Evolutionary conservation across 1,140 invertebrate species (phyloP).

Genomic region (Zeugodacus cucurbitae): DNA sequence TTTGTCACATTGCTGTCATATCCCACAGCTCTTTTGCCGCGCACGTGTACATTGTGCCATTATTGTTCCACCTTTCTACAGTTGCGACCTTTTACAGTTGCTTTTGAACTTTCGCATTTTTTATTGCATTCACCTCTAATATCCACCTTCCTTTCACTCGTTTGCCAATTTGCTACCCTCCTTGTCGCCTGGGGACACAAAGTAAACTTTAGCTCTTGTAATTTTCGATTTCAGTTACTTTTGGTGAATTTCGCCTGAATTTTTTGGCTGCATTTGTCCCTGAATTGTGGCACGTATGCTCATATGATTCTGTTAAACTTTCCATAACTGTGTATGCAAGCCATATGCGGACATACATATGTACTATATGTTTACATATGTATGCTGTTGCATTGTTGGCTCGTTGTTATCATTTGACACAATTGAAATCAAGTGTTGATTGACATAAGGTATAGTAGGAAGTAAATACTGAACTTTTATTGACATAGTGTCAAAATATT

Average conservation of each 20-base stretch:
- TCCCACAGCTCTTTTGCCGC: no score
- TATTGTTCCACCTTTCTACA: neutral
- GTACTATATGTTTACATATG: no score
- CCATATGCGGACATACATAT: no score
- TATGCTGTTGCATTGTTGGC: no score
- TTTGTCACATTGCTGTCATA: neutral
- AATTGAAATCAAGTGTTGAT: neutral
- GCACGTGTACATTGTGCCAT: neutral
- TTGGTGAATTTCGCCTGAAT: neutral
- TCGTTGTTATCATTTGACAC: no score
- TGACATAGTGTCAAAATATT: slow-evolving; percentile 4
- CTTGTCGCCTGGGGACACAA: neutral
- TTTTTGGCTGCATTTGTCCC: neutral
- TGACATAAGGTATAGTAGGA: neutral
- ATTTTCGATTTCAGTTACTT: neutral
- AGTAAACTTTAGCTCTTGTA: neutral
- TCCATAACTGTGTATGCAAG: no score
- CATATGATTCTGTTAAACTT: no score
- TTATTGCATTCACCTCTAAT: neutral
- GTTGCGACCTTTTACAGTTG: neutral
- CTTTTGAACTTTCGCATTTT: neutral
- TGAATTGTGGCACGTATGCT: neutral
- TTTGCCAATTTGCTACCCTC: neutral
- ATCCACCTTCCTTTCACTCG: neutral
- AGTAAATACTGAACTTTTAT: neutral